phyloP scores from a whole-genome alignment of 2,113 vertebrate genomes.

The Cephalopholis sonnerati region DNA sequence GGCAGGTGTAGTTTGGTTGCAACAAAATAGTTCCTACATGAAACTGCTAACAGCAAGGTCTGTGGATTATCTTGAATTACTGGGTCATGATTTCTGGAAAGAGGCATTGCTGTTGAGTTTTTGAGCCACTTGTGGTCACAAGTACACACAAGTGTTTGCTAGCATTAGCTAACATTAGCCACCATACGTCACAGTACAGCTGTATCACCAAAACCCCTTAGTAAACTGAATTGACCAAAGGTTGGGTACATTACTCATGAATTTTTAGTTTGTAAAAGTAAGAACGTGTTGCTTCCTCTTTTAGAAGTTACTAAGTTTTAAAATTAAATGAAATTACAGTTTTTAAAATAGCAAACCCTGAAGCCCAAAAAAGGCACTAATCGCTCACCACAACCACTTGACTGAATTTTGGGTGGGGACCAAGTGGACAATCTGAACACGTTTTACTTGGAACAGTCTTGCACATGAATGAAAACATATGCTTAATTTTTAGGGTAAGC shows the following conservation, averaged over 20 bases:
- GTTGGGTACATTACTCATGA: background rate
- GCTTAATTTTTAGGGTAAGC: constrained; percentile 15
- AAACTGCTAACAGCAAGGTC: too few relatives aligned
- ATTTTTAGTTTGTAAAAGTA: background rate
- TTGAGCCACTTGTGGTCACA: too few relatives aligned
- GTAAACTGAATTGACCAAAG: background rate
- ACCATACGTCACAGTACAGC: background rate
- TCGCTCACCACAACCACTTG: background rate
- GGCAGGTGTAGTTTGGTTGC: too few relatives aligned
- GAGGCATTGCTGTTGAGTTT: too few relatives aligned
- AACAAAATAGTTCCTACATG: too few relatives aligned
- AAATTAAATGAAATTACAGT: too few relatives aligned
- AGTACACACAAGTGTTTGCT: background rate
- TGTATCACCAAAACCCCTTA: background rate
- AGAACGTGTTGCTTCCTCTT: background rate
- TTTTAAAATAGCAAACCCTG: background rate
- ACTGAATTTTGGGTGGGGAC: constrained; percentile 9
- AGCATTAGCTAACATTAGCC: background rate
- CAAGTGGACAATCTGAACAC: constrained; percentile 49
- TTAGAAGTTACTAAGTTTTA: too few relatives aligned
- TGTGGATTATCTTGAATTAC: too few relatives aligned
- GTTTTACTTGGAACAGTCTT: constrained; percentile 34
- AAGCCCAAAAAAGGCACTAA: background rate
- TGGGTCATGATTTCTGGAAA: too few relatives aligned
- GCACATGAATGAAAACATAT: constrained; percentile 58